These are phyloP conservation scores for Nycticorax nycticorax DNA, from an alignment of 2,113 vertebrate genomes.

Conservation along the genomic window DNA sequence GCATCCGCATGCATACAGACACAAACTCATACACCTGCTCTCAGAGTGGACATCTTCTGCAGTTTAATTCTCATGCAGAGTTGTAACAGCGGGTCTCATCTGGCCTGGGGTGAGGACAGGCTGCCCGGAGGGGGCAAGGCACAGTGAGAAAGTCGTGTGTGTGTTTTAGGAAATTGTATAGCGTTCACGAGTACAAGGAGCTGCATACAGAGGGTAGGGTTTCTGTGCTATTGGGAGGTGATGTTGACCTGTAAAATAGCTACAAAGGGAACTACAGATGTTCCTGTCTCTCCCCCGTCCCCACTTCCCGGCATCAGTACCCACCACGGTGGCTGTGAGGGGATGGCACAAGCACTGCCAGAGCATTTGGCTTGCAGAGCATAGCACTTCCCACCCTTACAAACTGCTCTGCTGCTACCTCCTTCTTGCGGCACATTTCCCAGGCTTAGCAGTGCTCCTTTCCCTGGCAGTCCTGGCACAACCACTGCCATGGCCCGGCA, in stretches of 20 bases:
- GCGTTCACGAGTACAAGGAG: neutral
- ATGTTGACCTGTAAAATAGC: neutral
- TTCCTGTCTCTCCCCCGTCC: neutral
- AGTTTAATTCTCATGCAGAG: neutral
- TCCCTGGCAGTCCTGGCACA: neutral
- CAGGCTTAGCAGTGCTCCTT: neutral
- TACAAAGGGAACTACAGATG: neutral
- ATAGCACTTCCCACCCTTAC: neutral
- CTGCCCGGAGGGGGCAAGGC: neutral
- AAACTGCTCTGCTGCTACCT: neutral
- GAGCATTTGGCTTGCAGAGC: neutral
- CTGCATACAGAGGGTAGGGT: neutral
- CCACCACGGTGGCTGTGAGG: accelerated
- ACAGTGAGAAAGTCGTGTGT: accelerated
- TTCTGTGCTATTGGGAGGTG: neutral
- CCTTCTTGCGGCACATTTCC: neutral
- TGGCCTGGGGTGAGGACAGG: neutral
- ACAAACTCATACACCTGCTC: neutral
- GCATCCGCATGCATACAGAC: neutral
- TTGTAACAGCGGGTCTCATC: neutral
- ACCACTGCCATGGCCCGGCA: neutral
- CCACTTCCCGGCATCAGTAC: neutral
- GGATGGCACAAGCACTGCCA: neutral
- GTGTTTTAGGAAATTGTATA: neutral
- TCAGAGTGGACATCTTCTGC: neutral